Conservation (phyloP, 1,140 invertebrate genomes). For the Scylla paramamosain region DNA sequence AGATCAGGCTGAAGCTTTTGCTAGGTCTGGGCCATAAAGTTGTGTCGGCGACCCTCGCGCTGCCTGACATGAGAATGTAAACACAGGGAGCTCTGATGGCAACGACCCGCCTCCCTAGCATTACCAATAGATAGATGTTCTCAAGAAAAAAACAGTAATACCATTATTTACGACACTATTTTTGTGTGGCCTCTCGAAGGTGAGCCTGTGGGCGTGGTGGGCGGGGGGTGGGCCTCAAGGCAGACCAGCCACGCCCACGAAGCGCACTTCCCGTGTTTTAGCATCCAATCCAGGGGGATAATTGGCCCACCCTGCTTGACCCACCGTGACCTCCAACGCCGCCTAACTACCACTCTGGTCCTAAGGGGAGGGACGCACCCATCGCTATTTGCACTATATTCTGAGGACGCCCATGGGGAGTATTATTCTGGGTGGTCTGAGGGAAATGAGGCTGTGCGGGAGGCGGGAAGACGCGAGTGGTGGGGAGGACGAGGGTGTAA, state of each 20-base stretch:
- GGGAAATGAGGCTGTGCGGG: background rate
- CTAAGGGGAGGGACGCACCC: slow-evolving; percentile 12
- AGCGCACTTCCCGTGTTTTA: slow-evolving; percentile 26
- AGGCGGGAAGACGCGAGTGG: background rate
- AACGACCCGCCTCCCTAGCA: background rate
- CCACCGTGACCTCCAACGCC: background rate
- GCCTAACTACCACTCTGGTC: slow-evolving; percentile 6
- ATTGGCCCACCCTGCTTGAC: slow-evolving; percentile 40
- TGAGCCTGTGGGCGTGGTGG: background rate
- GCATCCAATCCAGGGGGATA: background rate
- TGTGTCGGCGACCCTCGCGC: background rate
- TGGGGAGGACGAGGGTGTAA: background rate
- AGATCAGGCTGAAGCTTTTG: background rate
- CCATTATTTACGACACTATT: background rate
- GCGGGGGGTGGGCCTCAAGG: background rate
- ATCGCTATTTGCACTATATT: slow-evolving; percentile 41
- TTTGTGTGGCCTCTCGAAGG: slow-evolving; percentile 19
- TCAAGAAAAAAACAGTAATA: slow-evolving; percentile 8
- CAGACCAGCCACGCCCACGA: background rate
- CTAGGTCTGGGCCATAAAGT: background rate
- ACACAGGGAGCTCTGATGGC: slow-evolving; percentile 17
- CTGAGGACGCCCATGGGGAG: background rate
- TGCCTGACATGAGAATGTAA: background rate
- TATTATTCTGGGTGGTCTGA: slow-evolving; percentile 2
- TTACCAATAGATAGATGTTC: slow-evolving; percentile 23